Percentiles rank a stretch among this genome's conserved stretches.
phyloP scores from a whole-genome alignment of 2,888 invertebrate species.

The Pasiphila rectangulata region DNA sequence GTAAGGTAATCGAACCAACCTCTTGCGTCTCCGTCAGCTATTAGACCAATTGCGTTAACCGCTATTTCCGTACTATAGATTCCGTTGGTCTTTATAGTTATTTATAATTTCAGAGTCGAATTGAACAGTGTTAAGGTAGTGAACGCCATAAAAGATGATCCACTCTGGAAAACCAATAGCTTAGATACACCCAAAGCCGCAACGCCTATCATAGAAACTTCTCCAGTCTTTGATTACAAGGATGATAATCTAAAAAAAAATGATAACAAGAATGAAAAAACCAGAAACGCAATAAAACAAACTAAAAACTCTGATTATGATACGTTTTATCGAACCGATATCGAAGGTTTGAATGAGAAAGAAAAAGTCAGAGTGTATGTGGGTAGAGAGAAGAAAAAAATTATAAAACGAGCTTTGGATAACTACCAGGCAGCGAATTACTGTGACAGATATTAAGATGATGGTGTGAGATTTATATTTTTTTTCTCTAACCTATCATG shows the following conservation, averaged over 20 bases:
- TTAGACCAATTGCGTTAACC: too few species aligned
- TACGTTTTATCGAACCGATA: conserved; percentile 54
- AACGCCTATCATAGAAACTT: conserved; percentile 9
- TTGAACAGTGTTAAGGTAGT: conserved; percentile 58
- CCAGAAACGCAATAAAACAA: conserved; percentile 2
- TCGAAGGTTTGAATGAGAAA: conserved; percentile 46
- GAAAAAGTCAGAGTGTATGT: conserved; percentile 62
- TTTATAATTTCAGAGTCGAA: conserved; percentile 65
- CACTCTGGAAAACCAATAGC: conserved; percentile 10
- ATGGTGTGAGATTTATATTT: neutral
- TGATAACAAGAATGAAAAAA: neutral
- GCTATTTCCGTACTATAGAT: too few species aligned
- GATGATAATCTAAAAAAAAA: neutral
- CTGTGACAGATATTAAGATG: conserved; percentile 39
- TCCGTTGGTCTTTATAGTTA: too few species aligned
- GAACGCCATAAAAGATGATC: conserved; percentile 28
- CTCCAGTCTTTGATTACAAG: neutral
- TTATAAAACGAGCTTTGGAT: conserved; percentile 38
- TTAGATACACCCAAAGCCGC: conserved; percentile 15
- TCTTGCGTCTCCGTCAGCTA: too few species aligned
- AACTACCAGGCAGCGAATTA: conserved; percentile 39
- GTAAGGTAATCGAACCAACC: too few species aligned
- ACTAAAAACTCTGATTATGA: conserved; percentile 49
- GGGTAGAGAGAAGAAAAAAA: conserved; percentile 54
- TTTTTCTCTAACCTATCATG: neutral